These are phyloP conservation scores for Etheostoma spectabile DNA, from an alignment of 2,113 vertebrate species.

Conservation along the genomic window DNA sequence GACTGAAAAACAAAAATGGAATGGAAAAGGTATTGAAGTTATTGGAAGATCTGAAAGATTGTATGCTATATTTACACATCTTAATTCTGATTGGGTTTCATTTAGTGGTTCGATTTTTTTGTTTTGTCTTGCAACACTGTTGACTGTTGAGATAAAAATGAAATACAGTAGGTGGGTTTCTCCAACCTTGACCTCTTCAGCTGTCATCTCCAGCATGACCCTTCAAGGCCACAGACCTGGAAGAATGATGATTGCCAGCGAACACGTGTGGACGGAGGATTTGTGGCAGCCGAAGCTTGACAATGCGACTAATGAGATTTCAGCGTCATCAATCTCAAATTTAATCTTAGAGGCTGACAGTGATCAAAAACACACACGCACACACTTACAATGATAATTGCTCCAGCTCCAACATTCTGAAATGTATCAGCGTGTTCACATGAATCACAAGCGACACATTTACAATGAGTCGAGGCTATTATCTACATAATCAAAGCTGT, in stretches of 20 bases:
- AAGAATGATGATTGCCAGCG: background rate
- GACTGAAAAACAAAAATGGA: too few species aligned
- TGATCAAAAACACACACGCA: slow-evolving; percentile 5
- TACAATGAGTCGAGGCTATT: slow-evolving; percentile 35
- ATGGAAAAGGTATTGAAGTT: too few species aligned
- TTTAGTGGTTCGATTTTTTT: too few species aligned
- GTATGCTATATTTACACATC: too few species aligned
- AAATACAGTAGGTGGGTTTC: background rate
- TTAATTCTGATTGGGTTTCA: too few species aligned
- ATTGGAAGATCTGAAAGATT: too few species aligned
- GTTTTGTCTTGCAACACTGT: too few species aligned
- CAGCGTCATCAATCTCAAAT: slow-evolving; percentile 33
- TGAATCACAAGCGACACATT: background rate
- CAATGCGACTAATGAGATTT: slow-evolving; percentile 29
- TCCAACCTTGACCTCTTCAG: slow-evolving; percentile 10
- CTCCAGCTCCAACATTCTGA: slow-evolving; percentile 20
- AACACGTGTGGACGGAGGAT: background rate
- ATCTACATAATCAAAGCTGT: slow-evolving; percentile 33
- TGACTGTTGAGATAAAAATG: too few species aligned
- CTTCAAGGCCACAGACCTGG: slow-evolving; percentile 17
- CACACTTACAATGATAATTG: slow-evolving; percentile 23
- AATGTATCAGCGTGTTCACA: background rate
- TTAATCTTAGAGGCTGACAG: slow-evolving; percentile 29
- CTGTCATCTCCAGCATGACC: slow-evolving; percentile 21
- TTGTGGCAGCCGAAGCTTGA: slow-evolving; percentile 12